Evolutionary conservation across 2,113 vertebrate genomes (phyloP), one percentile per base, ranked within the genome.

Genomic region (Crotophaga sulcirostris): DNA sequence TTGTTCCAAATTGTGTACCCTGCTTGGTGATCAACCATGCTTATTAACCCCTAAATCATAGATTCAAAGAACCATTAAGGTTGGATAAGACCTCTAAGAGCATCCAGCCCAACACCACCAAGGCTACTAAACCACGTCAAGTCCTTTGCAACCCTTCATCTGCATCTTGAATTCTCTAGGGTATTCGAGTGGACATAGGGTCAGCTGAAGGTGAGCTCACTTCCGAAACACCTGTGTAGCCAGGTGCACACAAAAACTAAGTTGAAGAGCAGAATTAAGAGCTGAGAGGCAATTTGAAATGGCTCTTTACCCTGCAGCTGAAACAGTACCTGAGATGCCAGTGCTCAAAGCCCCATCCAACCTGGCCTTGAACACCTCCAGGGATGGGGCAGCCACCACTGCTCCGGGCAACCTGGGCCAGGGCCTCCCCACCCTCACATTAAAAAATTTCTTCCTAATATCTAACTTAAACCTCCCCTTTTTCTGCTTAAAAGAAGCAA

Each of bases 101-200:
- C 47, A 49, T 24, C 23, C 21, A 49, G 47, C 24, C 47, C 47
- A 49, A 23, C 23, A 11, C 51, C 26, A 42, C 17, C 21, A 21
- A 10, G 20, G 18, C 45, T 18, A 45, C 45, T 45, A 45, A 45
- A 45, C 45, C 16, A 45, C 17, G 45, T 45, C 45, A 16, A 5
- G 54, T 16, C n/a, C 55, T 78, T 40, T 45, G 24, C 36, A 76
- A 6, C 2, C 19, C 25, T 75, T 49, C 16, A 6, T 3, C 16
- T 44, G 24, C 36, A 29, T 6, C 8, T 6, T 1, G 9, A 69
- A 13, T 45, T 29, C 45, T 36, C n/a, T 25, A 44, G 51, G 36
- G 59, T 3, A 38, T 34, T 4, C 0, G 2, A 52, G 63, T 4
- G 36, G 58, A 60, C 3, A 16, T 1, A 42, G 34, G 62, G 70